Evolutionary conservation across 2,888 invertebrate species (phyloP).

Genomic region (Drosophila fulvimacula): DNA sequence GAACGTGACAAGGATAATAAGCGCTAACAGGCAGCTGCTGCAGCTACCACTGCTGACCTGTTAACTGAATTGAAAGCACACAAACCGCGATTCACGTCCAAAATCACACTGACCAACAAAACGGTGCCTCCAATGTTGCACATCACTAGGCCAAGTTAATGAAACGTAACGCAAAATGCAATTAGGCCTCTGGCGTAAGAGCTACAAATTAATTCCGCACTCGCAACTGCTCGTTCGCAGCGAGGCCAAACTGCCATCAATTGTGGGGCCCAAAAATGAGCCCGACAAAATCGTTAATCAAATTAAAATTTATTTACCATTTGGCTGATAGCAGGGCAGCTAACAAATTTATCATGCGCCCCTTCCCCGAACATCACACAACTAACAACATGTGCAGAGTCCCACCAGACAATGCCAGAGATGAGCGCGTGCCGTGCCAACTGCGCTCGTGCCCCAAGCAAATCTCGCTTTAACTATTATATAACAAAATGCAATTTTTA

Average conservation of each 20-base stretch:
- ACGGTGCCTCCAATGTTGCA: conserved; percentile 9
- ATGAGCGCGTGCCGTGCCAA: background rate
- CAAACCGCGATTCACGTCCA: conserved; percentile 18
- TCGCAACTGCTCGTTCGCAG: conserved; percentile 15
- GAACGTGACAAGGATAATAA: conserved; percentile 63
- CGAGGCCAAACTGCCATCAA: conserved; percentile 42
- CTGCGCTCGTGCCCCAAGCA: background rate
- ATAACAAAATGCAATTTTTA: too few species aligned
- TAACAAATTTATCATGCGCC: conserved; percentile 58
- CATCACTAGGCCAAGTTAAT: conserved; percentile 41
- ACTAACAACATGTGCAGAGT: conserved; percentile 38
- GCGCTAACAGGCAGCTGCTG: conserved; percentile 13
- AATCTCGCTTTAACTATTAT: background rate
- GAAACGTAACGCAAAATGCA: conserved; percentile 45
- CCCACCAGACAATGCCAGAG: conserved; percentile 1
- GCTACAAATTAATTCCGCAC: conserved; percentile 60
- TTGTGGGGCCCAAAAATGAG: conserved; percentile 47
- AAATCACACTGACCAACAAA: conserved; percentile 16
- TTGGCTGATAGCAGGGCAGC: conserved; percentile 35
- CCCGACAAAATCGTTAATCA: conserved; percentile 67
- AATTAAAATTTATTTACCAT: conserved; percentile 70
- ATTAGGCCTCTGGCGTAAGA: conserved; percentile 29
- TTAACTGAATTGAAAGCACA: conserved; percentile 54
- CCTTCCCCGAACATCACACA: conserved; percentile 10
- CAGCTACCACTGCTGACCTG: conserved; percentile 29